phyloP scores from a whole-genome alignment of 2,797 vertebrate species.

The Girardinus metallicus region DNA sequence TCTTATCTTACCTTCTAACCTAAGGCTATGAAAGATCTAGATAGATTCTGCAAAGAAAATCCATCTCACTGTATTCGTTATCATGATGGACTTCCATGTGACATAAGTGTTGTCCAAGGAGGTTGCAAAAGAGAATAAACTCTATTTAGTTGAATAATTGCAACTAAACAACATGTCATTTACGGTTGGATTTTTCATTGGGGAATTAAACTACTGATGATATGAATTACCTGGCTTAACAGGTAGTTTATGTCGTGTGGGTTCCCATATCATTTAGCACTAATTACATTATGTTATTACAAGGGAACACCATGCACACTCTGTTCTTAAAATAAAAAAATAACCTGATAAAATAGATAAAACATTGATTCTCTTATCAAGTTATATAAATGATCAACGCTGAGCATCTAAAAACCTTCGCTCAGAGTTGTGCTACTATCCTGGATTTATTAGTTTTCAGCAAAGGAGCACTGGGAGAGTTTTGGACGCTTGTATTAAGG shows the following conservation, averaged over 20 bases:
- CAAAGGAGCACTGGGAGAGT: slow-evolving; percentile 27
- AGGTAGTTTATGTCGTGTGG: neutral
- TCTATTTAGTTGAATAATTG: neutral
- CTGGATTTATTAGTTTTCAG: slow-evolving; percentile 67
- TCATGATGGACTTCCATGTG: too few species aligned
- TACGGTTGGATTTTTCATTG: neutral
- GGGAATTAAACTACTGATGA: neutral
- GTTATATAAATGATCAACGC: neutral
- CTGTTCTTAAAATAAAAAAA: too few species aligned
- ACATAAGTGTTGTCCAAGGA: neutral
- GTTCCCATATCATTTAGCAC: neutral
- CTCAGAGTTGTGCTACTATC: slow-evolving; percentile 35
- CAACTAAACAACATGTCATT: neutral
- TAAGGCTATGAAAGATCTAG: neutral
- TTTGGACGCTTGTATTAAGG: neutral
- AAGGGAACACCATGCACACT: neutral
- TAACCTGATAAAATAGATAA: neutral
- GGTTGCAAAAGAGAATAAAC: neutral
- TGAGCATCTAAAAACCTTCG: slow-evolving; percentile 1
- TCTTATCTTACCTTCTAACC: neutral
- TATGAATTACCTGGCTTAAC: neutral
- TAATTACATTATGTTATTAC: neutral
- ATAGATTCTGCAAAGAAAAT: neutral
- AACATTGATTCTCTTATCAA: neutral
- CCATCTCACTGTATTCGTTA: neutral